These are phyloP conservation scores for Caenorhabditis latens DNA, from an alignment of 1,140 invertebrate species.

Conservation along the genomic window DNA sequence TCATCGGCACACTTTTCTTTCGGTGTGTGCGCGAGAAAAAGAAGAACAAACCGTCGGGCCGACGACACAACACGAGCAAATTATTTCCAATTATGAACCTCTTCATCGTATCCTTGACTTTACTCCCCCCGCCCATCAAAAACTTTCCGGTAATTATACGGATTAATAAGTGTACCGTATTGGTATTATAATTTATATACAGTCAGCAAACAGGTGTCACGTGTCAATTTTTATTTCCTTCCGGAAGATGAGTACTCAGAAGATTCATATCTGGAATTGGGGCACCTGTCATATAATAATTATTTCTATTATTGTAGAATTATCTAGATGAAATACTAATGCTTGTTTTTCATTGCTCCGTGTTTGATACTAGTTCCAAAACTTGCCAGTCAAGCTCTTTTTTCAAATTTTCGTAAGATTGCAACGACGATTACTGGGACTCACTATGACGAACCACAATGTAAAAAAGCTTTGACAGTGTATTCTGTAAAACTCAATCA, in stretches of 20 bases:
- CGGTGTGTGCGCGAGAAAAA: background rate
- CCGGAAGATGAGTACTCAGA: background rate
- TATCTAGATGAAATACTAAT: background rate
- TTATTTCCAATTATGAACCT: conserved; percentile 49
- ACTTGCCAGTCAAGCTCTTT: no score
- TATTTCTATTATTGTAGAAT: background rate
- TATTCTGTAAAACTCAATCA: no score
- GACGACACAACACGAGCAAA: background rate
- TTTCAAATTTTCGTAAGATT: no score
- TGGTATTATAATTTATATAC: conserved; percentile 15
- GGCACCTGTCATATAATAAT: conserved; percentile 6
- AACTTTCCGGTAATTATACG: conserved; percentile 36
- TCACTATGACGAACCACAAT: no score
- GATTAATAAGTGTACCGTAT: conserved; percentile 48
- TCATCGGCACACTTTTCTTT: conserved; percentile 50
- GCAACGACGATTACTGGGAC: no score
- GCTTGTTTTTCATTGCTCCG: no score
- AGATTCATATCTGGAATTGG: background rate
- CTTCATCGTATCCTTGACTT: conserved; percentile 52
- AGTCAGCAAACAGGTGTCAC: background rate
- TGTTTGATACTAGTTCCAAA: no score
- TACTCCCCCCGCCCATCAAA: background rate
- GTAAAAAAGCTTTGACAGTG: no score
- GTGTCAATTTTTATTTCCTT: background rate
- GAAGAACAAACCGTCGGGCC: conserved; percentile 48